Base-by-base conservation (phyloP, 1,140 invertebrate species). In the Heliconius nattereri region DNA sequence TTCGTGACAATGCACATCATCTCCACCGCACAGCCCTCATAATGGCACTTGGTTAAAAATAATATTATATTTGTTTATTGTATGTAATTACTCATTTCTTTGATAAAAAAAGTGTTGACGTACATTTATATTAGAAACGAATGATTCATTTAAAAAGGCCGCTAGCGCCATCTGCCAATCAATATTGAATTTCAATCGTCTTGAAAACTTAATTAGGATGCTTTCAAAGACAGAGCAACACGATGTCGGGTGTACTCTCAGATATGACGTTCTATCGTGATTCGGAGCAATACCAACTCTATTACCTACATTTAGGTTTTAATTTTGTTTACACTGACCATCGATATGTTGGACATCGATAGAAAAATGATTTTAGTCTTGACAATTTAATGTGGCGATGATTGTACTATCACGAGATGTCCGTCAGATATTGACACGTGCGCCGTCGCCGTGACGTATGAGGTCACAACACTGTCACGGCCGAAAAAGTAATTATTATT, bases 101-200 rank as follows among this genome's bases (percentile, higher is more conserved):
- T 29, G 2, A 66, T 16, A 19, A 29, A 66, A 66, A 66, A 52
- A 52, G 7, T 52, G 20, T 52, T 52, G 49, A 52, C 40, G 57
- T 60, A 26, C 13, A 26, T 70, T 70, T 73, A 70, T 83, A 90
- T 90, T 86, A 82, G 85, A 90, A 91, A 84, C 88, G 87, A 94
- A 86, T 84, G 90, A 90, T 92, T 85, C 86, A 94, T 92, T 91
- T 90, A 85, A 85, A 89, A 87, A 85, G 75, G 91, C 92, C 91
- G 88, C 89, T 92, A 91, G 92, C 92, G 91, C 91, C 92, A 93
- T 90, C 87, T 92, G 92, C 87, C 92, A 94, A 90, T 94, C 92
- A 92, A 90, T 84, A 89, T 88, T 86, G 86, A 87, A 87, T 89
- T 91, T 91, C 89, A 90, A 92, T 91, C 87, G 84, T 87, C 84